Percentiles rank a stretch among this genome's conserved stretches.
Conservation (phyloP, 2,113 vertebrate species). For the Copsychus sechellarum region DNA sequence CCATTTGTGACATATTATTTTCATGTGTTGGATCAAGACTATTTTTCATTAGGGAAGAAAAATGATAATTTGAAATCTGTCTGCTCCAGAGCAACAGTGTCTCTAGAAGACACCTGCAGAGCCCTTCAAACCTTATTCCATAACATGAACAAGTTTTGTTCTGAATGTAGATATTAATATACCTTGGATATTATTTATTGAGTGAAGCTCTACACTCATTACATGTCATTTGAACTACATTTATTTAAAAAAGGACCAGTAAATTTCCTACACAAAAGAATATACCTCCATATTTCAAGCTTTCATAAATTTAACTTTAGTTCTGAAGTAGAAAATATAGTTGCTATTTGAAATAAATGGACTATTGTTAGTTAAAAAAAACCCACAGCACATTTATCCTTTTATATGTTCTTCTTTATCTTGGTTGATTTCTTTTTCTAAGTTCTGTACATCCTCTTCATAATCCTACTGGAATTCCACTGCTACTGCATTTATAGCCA, state of each 20-base stretch:
- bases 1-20: neutral
- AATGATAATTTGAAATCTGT: constrained; percentile 16
- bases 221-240: neutral
- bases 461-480: constrained; percentile 69
- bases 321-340: constrained; percentile 14
- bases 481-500: constrained; percentile 66
- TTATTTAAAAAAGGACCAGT: constrained; percentile 13
- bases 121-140: constrained; percentile 1
- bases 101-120: constrained; percentile 4
- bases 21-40: neutral
- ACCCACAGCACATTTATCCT: neutral
- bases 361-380: constrained; percentile 3
- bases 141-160: neutral
- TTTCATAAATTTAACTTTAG: constrained; percentile 30
- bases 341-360: constrained; percentile 23
- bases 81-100: neutral
- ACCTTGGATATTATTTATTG: neutral
- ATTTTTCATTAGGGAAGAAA: constrained; percentile 10
- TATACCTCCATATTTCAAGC: neutral
- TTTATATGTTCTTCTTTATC: neutral
- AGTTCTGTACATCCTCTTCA: constrained; percentile 58
- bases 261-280: constrained; percentile 15
- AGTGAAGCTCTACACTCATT: neutral
- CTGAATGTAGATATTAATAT: neutral
- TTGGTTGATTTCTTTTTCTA: constrained; percentile 15